Evolutionary conservation across 2,888 invertebrate genomes (phyloP).

Genomic region (Doris montereyensis): DNA sequence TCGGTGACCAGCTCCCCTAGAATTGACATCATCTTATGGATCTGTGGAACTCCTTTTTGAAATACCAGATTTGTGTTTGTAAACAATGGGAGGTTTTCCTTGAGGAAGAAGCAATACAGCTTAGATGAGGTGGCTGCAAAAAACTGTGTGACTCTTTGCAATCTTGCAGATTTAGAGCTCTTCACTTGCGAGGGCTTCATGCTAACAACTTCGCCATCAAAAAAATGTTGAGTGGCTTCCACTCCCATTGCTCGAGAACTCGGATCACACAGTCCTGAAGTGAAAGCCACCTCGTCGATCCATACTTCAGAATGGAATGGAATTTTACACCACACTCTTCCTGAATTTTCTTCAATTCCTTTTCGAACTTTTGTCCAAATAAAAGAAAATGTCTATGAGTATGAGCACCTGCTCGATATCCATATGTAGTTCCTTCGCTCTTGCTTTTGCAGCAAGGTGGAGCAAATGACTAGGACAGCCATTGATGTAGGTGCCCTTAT

Average conservation of each 20-base stretch:
- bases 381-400: conserved; percentile 40
- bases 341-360: conserved; percentile 27
- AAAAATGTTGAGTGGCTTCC: not conserved
- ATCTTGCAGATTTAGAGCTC: too few relatives aligned
- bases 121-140: too few relatives aligned
- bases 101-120: too few relatives aligned
- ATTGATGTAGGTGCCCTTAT: conserved; percentile 23
- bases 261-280: not conserved
- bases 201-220: not conserved
- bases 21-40: too few relatives aligned
- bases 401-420: conserved; percentile 33
- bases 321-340: not conserved
- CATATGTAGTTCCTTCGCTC: too few relatives aligned
- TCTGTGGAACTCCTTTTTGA: too few relatives aligned
- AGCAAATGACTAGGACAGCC: conserved; percentile 28
- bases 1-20: too few relatives aligned
- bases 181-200: too few relatives aligned
- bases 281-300: conserved; percentile 7
- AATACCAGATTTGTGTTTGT: too few relatives aligned
- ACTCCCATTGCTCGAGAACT: conserved; percentile 21
- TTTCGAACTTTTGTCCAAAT: conserved; percentile 30
- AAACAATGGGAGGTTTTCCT: too few relatives aligned
- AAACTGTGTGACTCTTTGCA: too few relatives aligned
- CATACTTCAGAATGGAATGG: conserved; percentile 26
- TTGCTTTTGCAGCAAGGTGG: conserved; percentile 28